These are phyloP conservation scores for Drosophila bocqueti DNA, from an alignment of 1,140 invertebrate species.

Conservation along the genomic window DNA sequence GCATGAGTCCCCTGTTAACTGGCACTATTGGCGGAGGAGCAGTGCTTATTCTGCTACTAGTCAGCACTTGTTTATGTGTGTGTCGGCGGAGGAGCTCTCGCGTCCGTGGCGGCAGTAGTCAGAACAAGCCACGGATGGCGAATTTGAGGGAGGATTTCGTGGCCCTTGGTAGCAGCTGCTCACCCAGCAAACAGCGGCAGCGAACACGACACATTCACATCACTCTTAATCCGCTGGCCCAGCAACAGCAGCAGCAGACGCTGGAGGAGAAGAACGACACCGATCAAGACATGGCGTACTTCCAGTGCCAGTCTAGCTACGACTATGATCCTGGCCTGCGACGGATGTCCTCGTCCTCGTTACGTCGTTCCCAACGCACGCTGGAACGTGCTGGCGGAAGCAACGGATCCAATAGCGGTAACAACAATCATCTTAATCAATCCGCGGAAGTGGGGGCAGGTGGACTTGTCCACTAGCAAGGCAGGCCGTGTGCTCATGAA, in stretches of 20 bases:
- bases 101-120: conserved; percentile 65
- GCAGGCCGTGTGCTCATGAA: conserved; percentile 64
- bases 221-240: conserved; percentile 89
- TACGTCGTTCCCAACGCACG: conserved; percentile 66
- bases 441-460: conserved; percentile 60
- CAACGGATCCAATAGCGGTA: conserved; percentile 48
- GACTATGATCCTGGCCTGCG: conserved; percentile 62
- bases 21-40: conserved; percentile 70
- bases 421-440: conserved; percentile 74
- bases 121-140: conserved; percentile 79
- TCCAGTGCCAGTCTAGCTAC: conserved; percentile 52
- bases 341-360: conserved; percentile 53
- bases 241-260: conserved; percentile 51
- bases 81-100: conserved; percentile 72
- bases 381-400: conserved; percentile 70
- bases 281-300: conserved; percentile 61
- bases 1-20: conserved; percentile 57
- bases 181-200: conserved; percentile 61
- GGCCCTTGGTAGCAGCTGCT: conserved; percentile 77
- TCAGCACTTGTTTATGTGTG: conserved; percentile 79
- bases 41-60: conserved; percentile 59
- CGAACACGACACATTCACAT: conserved; percentile 88
- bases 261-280: conserved; percentile 61
- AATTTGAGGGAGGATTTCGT: conserved; percentile 68
- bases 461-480: conserved; percentile 42